Evolutionary conservation across 2,797 vertebrate species (phyloP), one percentile per base, ranked within the genome.

Genomic region (Hoplostethus atlanticus): DNA sequence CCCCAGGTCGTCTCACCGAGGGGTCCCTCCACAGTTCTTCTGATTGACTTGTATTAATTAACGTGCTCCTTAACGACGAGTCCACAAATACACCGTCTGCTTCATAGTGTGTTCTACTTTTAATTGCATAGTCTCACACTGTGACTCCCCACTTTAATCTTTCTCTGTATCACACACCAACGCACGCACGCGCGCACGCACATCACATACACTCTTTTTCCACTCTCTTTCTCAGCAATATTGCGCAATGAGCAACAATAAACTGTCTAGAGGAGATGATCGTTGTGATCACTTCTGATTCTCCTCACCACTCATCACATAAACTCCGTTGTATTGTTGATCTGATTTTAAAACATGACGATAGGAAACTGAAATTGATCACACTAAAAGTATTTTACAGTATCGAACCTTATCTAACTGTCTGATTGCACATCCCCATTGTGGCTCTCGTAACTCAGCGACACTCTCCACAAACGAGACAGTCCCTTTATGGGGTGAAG

Each of bases 61-160:
- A 57, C 44, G 50, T 17, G 9, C 57, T 67, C 31, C 1, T 71
- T 65, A 77, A 81, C 42, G 55, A 9, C 13, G 30, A 68, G 58
- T 40, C 25, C 17, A 65, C 62, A 74, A 48, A 84, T 51, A 52
- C 73, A 64, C 44, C 28, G 15, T 71, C 66, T 77, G 36, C 56
- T 66, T 61, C 74, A 77, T 65, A 66, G 34, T 44, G 1, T 28
- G 42, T 30, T 74, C 57, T 62, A 73, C 64, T 71, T 79, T 64
- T 78, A 85, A 91, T 92, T 83, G 76, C 74, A 79, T 51, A 60
- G 81, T 79, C 65, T 77, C 65, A 84, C 80, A 72, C 57, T 59
- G 71, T 82, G 79, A 80, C 30, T 34, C 44, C 28, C 46, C 68
- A 76, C 64, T 76, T 76, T 51, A 72, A 80, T 79, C 72, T 50